Base-by-base conservation (phyloP, 2,113 vertebrate genomes). In the Dolichotis patagonum region DNA sequence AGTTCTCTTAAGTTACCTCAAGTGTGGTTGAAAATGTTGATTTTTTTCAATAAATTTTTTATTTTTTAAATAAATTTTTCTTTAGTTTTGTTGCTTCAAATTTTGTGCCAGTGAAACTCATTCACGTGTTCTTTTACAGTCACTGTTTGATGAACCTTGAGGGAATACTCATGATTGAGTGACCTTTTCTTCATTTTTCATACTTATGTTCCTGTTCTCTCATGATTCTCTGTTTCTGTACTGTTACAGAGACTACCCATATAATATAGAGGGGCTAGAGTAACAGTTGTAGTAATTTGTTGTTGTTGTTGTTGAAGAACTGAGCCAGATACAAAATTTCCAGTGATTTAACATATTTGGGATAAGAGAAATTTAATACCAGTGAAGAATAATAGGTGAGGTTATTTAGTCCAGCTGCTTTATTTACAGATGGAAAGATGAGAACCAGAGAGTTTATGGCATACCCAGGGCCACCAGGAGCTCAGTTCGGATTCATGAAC, bases 91-190 rank as follows among this genome's bases (percentile, higher is more conserved):
- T 82, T 52, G 63, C 38, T 71, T 93, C 38, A 80, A 20, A 84
- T 90, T 84, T 93, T 32, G 62, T 84, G 28, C 67, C 46, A 93
- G 43, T 96, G 32, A 93, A 69, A 93, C 1, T 90, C 49, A 54
- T 60, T 94, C 71, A 63, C 7, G 49, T 91, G 20, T 28, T 93
- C 43, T 88, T 92, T 91, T 86, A 46, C 16, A 69, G 16, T 91
- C 62, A 85, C 7, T 56, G 90, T 96, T 69, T 87, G 14, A 87
- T 35, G 69, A 22, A 56, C 28, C n/a, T 88, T 38, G 28, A 22
- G 41, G 17, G 88, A 90, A 62, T 90, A 49, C 35, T 81, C 73
- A 13, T 77, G 62, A 56, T 77, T 41, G 3, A 94, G 46, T 90
- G 52, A 62, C 20, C 32, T 67, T 87, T 52, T 92, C 38, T 67